Percentiles rank a stretch among this genome's conserved stretches.
Conservation (phyloP, 2,113 vertebrate genomes). For the Tympanuchus pallidicinctus region DNA sequence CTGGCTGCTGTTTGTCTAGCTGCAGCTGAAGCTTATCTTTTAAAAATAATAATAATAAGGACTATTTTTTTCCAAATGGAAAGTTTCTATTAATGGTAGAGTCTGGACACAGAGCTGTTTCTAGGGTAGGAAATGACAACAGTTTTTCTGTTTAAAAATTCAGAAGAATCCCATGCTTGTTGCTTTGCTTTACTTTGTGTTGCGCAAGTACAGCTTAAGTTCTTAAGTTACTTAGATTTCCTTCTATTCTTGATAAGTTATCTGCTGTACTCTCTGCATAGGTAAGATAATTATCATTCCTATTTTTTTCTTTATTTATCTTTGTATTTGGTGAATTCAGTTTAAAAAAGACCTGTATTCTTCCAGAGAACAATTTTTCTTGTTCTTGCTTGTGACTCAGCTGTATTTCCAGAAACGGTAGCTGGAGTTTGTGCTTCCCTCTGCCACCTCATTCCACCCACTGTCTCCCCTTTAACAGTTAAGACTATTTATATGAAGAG, state of each 20-base stretch:
- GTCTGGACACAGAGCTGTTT: not conserved
- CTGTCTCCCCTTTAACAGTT: not conserved
- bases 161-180: not conserved
- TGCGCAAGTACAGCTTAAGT: not conserved
- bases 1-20: not conserved
- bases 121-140: not conserved
- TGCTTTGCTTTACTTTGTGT: not conserved
- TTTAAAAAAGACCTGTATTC: not conserved
- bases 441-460: not conserved
- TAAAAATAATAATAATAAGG: not conserved
- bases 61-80: not conserved
- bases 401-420: constrained; percentile 10
- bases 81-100: not conserved
- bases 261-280: not conserved
- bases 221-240: not conserved
- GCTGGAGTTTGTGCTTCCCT: not conserved
- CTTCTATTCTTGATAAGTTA: not conserved
- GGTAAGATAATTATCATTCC: not conserved
- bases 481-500: constrained; percentile 13
- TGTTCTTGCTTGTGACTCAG: constrained; percentile 40
- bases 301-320: not conserved
- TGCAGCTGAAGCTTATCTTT: not conserved
- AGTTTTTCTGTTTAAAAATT: not conserved
- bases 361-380: not conserved
- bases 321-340: not conserved